Evolutionary conservation across 92 coral and sea anemone genomes (phyloP).

Genomic region (Diadumene lineata): DNA sequence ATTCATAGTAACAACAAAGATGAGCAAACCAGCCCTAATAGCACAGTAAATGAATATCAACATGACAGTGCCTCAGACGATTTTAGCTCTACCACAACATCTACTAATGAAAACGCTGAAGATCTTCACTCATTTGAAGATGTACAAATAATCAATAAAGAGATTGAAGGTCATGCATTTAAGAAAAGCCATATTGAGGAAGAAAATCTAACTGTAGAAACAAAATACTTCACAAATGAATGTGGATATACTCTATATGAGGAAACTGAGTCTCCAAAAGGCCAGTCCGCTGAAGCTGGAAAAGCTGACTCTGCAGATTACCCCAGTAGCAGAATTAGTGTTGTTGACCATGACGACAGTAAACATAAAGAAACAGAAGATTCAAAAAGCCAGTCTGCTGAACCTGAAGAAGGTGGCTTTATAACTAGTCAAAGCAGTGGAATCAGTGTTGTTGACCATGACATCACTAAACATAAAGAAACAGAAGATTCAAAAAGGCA

Average conservation of each 20-base stretch:
- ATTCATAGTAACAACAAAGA: background rate
- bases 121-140: background rate
- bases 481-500: too few relatives aligned
- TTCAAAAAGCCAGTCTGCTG: too few relatives aligned
- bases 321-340: too few relatives aligned
- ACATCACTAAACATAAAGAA: too few relatives aligned
- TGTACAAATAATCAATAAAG: background rate
- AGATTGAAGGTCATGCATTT: background rate
- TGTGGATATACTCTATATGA: too few relatives aligned
- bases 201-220: background rate
- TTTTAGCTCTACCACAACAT: background rate
- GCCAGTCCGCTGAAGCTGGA: background rate
- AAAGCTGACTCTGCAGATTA: too few relatives aligned
- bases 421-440: too few relatives aligned
- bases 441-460: too few relatives aligned
- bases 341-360: too few relatives aligned
- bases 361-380: too few relatives aligned
- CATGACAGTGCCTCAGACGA: background rate
- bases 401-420: too few relatives aligned
- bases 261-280: background rate
- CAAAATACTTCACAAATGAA: background rate
- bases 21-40: background rate
- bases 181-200: background rate
- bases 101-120: background rate
- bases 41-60: background rate